A percentile compares a stretch with the other conserved stretches of the same genome.
These are phyloP conservation scores for Mormyrus iriodes DNA, from an alignment of 2,113 vertebrate genomes.

Conservation along the genomic window DNA sequence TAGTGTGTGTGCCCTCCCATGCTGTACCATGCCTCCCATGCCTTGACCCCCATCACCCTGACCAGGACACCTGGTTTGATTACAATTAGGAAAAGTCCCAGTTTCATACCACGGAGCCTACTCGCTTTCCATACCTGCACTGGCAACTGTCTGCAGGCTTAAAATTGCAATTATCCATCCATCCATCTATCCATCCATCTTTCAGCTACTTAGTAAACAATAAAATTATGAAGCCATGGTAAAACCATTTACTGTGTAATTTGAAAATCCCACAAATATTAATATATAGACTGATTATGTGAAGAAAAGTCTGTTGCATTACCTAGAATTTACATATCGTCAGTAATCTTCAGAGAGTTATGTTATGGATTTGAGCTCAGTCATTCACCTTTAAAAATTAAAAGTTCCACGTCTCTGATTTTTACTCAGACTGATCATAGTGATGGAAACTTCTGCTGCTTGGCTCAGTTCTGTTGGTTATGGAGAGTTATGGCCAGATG, in stretches of 20 bases:
- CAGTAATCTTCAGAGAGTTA: background rate
- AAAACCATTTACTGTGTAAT: background rate
- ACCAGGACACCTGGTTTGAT: background rate
- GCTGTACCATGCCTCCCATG: no score
- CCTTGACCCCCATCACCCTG: background rate
- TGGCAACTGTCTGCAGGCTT: background rate
- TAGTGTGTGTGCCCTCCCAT: background rate
- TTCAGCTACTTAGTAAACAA: background rate
- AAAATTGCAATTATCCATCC: background rate
- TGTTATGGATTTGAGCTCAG: no score
- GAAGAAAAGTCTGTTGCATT: background rate
- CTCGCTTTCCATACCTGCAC: background rate
- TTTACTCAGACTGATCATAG: background rate
- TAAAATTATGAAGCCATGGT: background rate
- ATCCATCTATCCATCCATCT: background rate
- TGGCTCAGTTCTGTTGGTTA: background rate
- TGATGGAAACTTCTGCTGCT: background rate
- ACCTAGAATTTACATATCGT: background rate
- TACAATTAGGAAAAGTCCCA: background rate
- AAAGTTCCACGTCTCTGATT: background rate
- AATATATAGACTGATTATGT: no score
- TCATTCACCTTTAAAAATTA: background rate
- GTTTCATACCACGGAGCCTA: background rate
- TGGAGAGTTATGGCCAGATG: constrained; percentile 1
- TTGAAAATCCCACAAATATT: background rate